A percentile compares a stretch with the other conserved stretches of the same genome.
Conservation (phyloP, 2,113 vertebrate species). For the Crotophaga sulcirostris region DNA sequence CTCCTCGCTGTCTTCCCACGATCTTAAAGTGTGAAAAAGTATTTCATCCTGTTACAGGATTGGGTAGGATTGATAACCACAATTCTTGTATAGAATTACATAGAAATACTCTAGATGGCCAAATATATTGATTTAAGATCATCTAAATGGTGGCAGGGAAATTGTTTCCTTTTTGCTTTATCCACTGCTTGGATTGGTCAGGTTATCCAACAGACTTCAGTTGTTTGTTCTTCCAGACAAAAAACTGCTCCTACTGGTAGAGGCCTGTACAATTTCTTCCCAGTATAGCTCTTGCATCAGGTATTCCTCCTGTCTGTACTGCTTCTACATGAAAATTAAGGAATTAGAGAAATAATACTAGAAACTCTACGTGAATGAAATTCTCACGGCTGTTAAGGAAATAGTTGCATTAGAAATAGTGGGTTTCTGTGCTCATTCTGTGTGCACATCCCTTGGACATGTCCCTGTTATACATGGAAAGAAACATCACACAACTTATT, state of each 20-base stretch:
- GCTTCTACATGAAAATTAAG: background rate
- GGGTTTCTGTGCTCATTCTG: background rate
- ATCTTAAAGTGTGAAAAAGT: background rate
- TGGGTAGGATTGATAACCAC: background rate
- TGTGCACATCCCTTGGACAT: background rate
- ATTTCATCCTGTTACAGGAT: background rate
- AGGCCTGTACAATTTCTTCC: background rate
- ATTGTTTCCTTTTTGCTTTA: background rate
- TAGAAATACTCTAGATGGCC: background rate
- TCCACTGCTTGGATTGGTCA: background rate
- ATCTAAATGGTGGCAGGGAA: background rate
- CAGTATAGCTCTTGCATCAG: background rate
- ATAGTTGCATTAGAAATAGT: background rate
- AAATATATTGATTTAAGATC: background rate
- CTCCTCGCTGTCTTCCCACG: background rate
- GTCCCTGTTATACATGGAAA: background rate
- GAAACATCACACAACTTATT: background rate
- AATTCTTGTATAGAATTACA: background rate
- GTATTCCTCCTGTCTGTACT: background rate
- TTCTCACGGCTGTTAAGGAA: background rate
- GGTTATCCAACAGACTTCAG: background rate
- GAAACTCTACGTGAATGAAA: background rate
- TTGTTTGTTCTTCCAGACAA: background rate
- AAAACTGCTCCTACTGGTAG: background rate
- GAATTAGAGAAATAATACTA: background rate